Percentiles rank a stretch among this genome's conserved stretches.
Evolutionary conservation across 2,797 vertebrate species (phyloP).

Genomic region (Megalops cyprinoides): DNA sequence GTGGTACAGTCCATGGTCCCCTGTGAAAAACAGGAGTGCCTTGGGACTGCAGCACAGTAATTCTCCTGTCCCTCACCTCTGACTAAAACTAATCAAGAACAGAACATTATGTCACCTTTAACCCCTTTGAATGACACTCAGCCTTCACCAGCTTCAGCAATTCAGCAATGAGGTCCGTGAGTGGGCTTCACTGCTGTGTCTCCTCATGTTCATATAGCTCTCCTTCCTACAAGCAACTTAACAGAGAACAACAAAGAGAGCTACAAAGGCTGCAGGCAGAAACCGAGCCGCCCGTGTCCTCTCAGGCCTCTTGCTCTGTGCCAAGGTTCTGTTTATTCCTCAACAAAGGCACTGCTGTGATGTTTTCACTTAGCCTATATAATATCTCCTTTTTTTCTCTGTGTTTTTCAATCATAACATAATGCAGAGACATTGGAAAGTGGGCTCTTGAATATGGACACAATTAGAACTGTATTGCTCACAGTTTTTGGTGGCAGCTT

Average conservation of each 20-base stretch:
- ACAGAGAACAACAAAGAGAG: too few relatives aligned
- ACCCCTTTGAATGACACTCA: neutral
- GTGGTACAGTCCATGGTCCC: too few relatives aligned
- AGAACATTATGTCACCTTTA: neutral
- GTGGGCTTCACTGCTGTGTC: neutral
- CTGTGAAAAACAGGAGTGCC: too few relatives aligned
- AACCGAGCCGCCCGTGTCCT: neutral
- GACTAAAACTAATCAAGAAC: neutral
- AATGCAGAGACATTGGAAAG: neutral
- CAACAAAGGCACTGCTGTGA: neutral
- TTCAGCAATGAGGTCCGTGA: neutral
- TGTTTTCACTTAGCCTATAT: neutral
- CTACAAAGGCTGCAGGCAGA: too few relatives aligned
- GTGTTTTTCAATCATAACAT: neutral
- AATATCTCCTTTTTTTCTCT: neutral
- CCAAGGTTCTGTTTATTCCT: conserved; percentile 1
- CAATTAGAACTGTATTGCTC: neutral
- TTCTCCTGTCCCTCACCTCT: neutral
- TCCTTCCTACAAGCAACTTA: too few relatives aligned
- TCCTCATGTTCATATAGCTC: too few relatives aligned
- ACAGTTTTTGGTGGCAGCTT: neutral
- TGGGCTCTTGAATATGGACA: too few relatives aligned
- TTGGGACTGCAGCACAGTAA: neutral
- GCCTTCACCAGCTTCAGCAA: neutral
- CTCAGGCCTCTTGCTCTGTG: neutral